Base-by-base conservation (phyloP, 2,113 vertebrate genomes). In the Dryoscopus gambensis region DNA sequence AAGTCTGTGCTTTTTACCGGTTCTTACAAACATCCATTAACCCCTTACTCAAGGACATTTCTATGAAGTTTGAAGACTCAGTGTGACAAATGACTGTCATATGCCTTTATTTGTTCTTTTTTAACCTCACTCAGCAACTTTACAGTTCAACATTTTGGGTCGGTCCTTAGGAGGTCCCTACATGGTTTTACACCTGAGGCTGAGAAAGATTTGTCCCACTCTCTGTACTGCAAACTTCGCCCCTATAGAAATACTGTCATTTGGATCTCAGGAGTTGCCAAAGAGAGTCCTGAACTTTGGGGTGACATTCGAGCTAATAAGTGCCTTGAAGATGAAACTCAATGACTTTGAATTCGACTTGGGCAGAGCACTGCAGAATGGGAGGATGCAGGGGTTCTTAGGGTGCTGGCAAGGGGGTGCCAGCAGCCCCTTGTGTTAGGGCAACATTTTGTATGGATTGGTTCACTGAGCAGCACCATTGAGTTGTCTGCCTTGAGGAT, bases 381-480 rank as follows among this genome's bases (percentile, higher is more conserved):
- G 18, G 13, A 24, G 9, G 17, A 21, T 33, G 20, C 12, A 16
- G 9, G 8, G 19, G 4, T 22, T 42, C 7, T 27, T 50, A 35
- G 16, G 33, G 21, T 64, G 8, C 46, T 78, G 49, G 27, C 39
- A 64, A 55, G 16, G 31, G 70, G 6, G 3, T 77, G 15, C 13
- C 44, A 13, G 14, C 31, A 77, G 30, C 64, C 35, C 62, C 77
- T 40, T 60, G 14, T 71, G 5, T 57, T 64, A 59, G 63, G 15
- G 24, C 30, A 63, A 2, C 15, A 5, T 77, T 90, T 81, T 6
- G 3, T 42, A n/a, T 10, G 12, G 53, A 44, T 40, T 1, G 0
- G 19, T 16, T 90, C 28, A n/a, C 64, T 74, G 22, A 15, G 14
- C 20, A 23, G 21, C 47, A 27, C 18, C 49, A 35, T 30, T 52